Percentiles rank a stretch among this genome's conserved stretches.
Evolutionary conservation across 2,888 invertebrate genomes (phyloP).

Genomic region (Scaeva pyrastri): DNA sequence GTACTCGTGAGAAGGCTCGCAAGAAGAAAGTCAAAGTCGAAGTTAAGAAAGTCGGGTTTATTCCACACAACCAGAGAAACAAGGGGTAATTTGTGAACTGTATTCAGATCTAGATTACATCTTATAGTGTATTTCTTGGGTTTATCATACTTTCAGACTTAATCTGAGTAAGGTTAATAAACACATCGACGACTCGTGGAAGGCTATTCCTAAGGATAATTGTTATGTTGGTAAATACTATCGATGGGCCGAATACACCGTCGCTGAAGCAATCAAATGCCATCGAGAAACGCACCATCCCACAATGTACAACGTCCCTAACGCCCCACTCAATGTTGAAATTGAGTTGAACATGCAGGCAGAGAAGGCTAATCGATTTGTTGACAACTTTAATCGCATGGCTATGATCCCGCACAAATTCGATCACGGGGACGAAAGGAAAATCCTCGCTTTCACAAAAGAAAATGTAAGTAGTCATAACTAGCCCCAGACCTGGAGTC

Average conservation of each 20-base stretch:
- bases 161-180: conserved; percentile 84
- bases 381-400: conserved; percentile 89
- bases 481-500: too few relatives aligned
- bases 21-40: conserved; percentile 91
- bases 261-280: conserved; percentile 90
- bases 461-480: conserved; percentile 83
- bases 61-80: conserved; percentile 88
- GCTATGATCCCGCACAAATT: conserved; percentile 89
- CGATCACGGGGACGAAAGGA: conserved; percentile 88
- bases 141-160: conserved; percentile 79
- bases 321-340: conserved; percentile 88
- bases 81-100: conserved; percentile 84
- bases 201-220: conserved; percentile 87
- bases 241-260: conserved; percentile 87
- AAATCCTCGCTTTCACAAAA: conserved; percentile 91
- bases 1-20: conserved; percentile 90
- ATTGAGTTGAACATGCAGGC: conserved; percentile 92
- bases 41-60: conserved; percentile 90
- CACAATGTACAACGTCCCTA: conserved; percentile 90
- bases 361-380: conserved; percentile 85
- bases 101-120: neutral
- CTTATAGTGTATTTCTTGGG: neutral
- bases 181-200: conserved; percentile 87
- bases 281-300: conserved; percentile 94
- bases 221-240: conserved; percentile 86